phyloP scores from a whole-genome alignment of 2,113 vertebrate species.

The Clarias batrachus region DNA sequence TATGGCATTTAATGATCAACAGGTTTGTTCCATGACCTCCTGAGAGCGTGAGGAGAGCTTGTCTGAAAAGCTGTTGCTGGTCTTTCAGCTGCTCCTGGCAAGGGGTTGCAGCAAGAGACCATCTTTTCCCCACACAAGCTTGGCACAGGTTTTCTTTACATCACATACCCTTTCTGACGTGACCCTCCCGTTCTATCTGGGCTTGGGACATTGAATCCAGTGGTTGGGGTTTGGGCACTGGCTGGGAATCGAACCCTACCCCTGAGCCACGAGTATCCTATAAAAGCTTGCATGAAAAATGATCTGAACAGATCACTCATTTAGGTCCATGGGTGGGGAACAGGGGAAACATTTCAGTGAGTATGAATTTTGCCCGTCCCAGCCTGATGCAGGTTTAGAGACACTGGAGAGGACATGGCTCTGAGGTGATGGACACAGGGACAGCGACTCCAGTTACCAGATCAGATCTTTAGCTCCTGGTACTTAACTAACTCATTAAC shows the following conservation, averaged over 20 bases:
- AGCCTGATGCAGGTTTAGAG: neutral
- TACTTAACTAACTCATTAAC: too few species aligned
- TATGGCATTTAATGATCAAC: slow-evolving; percentile 38
- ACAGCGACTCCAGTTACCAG: neutral
- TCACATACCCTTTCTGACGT: too few species aligned
- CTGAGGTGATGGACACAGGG: neutral
- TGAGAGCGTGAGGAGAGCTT: neutral
- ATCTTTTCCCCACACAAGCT: too few species aligned
- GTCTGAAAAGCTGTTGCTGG: neutral
- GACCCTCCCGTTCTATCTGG: too few species aligned
- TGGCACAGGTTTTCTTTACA: too few species aligned
- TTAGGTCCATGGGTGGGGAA: neutral
- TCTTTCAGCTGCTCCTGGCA: too few species aligned
- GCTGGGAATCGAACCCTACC: too few species aligned
- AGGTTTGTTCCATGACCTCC: slow-evolving; percentile 25
- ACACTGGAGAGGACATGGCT: neutral
- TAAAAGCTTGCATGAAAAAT: too few species aligned
- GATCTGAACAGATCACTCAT: neutral
- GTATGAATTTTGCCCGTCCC: neutral
- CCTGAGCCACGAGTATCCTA: too few species aligned
- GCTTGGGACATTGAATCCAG: too few species aligned
- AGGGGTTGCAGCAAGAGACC: too few species aligned
- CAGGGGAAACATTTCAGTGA: neutral
- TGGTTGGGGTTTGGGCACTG: too few species aligned
- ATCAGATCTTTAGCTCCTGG: neutral